phyloP scores from a whole-genome alignment of 1,140 invertebrate genomes.

The Aphelinus certus region DNA sequence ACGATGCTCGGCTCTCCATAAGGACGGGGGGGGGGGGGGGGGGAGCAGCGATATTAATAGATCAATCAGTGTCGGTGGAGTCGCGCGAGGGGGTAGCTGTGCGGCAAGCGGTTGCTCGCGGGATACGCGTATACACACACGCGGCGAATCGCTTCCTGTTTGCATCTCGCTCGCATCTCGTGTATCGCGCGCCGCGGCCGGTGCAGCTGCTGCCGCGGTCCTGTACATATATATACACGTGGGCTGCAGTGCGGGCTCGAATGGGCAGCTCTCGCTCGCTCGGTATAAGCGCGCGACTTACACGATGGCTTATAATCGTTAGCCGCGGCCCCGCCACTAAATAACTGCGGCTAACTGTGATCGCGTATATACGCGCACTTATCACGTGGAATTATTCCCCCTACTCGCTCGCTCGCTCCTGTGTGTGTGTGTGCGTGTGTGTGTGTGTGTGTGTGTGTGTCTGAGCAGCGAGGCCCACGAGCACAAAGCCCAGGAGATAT shows the following conservation, averaged over 20 bases:
- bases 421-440: too few relatives aligned
- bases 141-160: not conserved
- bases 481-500: not conserved
- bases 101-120: too few relatives aligned
- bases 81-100: not conserved
- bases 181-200: not conserved
- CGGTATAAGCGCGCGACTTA: not conserved
- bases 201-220: not conserved
- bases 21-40: too few relatives aligned
- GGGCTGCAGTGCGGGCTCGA: too few relatives aligned
- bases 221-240: not conserved
- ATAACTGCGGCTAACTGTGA: constrained; percentile 6
- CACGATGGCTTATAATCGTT: constrained; percentile 12
- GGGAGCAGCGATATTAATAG: constrained; percentile 12
- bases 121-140: too few relatives aligned
- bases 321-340: not conserved
- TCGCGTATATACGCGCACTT: not conserved
- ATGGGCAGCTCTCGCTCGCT: too few relatives aligned
- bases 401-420: too few relatives aligned
- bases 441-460: too few relatives aligned
- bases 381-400: constrained; percentile 4
- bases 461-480: too few relatives aligned
- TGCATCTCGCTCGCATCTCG: not conserved
- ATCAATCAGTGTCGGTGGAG: constrained; percentile 21
- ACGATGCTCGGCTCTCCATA: too few relatives aligned